Percentiles rank a stretch among this genome's conserved stretches.
phyloP scores from a whole-genome alignment of 1,140 invertebrate genomes.

The Saccostrea cuccullata region DNA sequence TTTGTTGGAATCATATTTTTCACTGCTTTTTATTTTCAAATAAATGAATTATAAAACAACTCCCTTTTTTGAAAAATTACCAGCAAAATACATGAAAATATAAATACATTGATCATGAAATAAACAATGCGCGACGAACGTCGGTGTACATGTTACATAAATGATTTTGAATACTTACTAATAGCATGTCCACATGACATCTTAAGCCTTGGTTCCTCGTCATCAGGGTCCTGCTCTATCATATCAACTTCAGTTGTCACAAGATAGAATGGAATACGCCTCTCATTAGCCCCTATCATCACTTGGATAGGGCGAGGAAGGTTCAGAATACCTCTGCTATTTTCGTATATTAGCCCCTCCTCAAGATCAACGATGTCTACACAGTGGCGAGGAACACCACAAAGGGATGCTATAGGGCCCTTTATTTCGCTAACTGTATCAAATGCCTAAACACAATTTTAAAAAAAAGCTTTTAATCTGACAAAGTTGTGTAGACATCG shows the following conservation, averaged over 20 bases:
- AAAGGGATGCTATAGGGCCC: not conserved
- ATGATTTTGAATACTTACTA: not conserved
- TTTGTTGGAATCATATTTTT: no score
- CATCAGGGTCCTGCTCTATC: conserved; percentile 1
- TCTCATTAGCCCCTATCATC: conserved; percentile 6
- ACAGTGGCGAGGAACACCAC: conserved; percentile 3
- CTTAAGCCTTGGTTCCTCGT: not conserved
- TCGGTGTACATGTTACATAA: not conserved
- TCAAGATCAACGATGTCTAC: not conserved
- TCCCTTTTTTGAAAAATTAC: no score
- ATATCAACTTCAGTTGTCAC: not conserved
- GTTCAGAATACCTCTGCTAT: not conserved
- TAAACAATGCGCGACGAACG: no score
- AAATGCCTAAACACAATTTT: no score
- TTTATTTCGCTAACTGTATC: not conserved
- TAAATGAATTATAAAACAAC: no score
- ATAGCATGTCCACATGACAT: conserved; percentile 15
- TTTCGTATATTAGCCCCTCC: not conserved
- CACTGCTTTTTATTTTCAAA: no score
- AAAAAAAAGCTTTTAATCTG: no score
- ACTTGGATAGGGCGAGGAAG: not conserved
- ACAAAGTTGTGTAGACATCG: no score
- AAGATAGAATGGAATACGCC: not conserved
- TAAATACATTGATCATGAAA: no score
- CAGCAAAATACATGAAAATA: no score